A percentile compares a stretch with the other conserved stretches of the same genome.
phyloP scores from a whole-genome alignment of 2,113 vertebrate genomes.

The Paraplagusia blochii region DNA sequence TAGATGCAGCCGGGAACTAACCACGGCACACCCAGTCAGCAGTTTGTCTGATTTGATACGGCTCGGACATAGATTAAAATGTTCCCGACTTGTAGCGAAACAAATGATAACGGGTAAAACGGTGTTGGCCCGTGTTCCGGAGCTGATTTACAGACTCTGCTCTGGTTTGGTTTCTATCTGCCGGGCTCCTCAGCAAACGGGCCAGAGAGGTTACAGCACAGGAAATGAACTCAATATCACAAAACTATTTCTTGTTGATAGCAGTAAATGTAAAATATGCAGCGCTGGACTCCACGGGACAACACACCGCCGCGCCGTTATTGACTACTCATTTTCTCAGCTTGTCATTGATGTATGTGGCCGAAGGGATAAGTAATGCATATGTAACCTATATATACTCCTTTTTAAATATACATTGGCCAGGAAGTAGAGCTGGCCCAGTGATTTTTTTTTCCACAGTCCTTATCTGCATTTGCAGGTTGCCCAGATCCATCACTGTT shows the following conservation, averaged over 20 bases:
- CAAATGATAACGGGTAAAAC: constrained; percentile 53
- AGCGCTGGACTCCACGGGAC: constrained; percentile 41
- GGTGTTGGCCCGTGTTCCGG: constrained; percentile 39
- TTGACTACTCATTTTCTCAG: constrained; percentile 70
- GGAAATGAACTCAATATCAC: constrained; percentile 71
- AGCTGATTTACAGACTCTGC: constrained; percentile 59
- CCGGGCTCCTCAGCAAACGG: constrained; percentile 42
- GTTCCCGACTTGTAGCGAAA: constrained; percentile 39
- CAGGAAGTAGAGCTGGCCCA: constrained; percentile 69
- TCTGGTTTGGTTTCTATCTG: constrained; percentile 53
- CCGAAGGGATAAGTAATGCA: constrained; percentile 79
- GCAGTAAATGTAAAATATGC: constrained; percentile 66
- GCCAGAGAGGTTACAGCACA: constrained; percentile 64
- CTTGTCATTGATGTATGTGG: constrained; percentile 88
- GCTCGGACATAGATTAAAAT: constrained; percentile 27
- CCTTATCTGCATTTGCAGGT: constrained; percentile 97
- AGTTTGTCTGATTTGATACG: constrained; percentile 1
- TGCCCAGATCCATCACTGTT: constrained; percentile 89
- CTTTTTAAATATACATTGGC: constrained; percentile 85
- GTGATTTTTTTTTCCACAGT: constrained; percentile 72
- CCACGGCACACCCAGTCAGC: background rate
- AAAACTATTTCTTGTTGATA: constrained; percentile 63
- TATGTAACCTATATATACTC: constrained; percentile 76
- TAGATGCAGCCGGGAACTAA: background rate
- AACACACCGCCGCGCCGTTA: constrained; percentile 61